Conservation (phyloP, 2,797 vertebrate genomes). For the Thamnophis elegans region DNA sequence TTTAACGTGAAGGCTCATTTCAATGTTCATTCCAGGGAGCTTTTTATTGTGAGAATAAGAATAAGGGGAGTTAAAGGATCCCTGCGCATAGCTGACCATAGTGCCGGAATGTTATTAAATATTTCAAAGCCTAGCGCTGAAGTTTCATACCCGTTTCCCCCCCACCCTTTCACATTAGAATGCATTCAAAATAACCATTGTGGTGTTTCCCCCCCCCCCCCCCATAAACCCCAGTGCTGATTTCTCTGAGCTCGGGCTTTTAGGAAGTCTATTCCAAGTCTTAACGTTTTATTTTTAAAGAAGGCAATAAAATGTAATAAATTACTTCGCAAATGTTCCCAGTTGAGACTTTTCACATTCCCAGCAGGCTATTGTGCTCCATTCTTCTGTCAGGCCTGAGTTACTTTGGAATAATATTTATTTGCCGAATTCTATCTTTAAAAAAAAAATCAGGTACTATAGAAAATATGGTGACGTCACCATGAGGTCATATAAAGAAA, state of each 20-base stretch:
- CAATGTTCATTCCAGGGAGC: not conserved
- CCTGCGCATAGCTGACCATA: not conserved
- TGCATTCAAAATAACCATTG: conserved; percentile 6
- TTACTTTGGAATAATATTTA: conserved; percentile 1
- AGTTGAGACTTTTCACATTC: not conserved
- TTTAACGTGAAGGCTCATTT: conserved; percentile 3
- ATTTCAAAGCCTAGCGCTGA: conserved; percentile 9
- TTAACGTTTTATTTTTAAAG: not conserved
- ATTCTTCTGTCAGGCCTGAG: not conserved
- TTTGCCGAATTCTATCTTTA: not conserved
- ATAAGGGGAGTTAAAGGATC: not conserved
- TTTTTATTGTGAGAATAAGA: not conserved
- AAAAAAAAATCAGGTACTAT: not conserved
- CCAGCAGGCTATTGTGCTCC: not conserved
- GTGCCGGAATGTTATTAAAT: conserved; percentile 7
- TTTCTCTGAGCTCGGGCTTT: not conserved
- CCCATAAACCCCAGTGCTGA: not conserved
- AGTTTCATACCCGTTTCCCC: not conserved
- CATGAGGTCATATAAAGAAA: not conserved
- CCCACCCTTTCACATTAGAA: not conserved
- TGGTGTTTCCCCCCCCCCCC: too few species aligned
- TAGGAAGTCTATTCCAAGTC: conserved; percentile 20
- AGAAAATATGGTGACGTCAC: not conserved
- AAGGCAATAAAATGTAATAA: not conserved
- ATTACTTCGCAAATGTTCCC: not conserved